Evolutionary conservation across 2,888 invertebrate genomes (phyloP).

Genomic region (Brachyptera risi): DNA sequence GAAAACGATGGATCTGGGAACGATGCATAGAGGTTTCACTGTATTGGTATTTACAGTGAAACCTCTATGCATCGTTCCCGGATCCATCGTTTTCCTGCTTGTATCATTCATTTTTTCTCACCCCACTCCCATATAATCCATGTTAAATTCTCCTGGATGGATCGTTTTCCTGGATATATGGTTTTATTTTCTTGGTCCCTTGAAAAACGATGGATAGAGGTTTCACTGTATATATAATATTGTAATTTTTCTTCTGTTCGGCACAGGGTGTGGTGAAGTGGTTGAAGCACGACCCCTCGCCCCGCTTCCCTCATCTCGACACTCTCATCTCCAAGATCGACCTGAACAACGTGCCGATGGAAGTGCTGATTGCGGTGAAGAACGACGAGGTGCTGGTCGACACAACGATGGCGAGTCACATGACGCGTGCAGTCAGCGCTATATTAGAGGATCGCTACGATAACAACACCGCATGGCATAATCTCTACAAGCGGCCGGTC

Average conservation of each 20-base stretch:
- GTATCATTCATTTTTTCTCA: too few species aligned
- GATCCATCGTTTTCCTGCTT: too few species aligned
- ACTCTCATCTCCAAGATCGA: slow-evolving; percentile 35
- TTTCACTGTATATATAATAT: too few species aligned
- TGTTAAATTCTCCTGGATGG: too few species aligned
- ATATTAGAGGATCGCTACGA: slow-evolving; percentile 30
- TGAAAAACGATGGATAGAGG: too few species aligned
- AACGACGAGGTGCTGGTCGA: slow-evolving; percentile 34
- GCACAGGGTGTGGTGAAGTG: slow-evolving; percentile 36
- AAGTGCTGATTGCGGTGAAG: slow-evolving; percentile 36
- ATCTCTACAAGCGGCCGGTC: not conserved
- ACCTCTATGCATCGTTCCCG: too few species aligned
- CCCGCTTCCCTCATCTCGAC: slow-evolving; percentile 34
- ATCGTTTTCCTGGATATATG: too few species aligned
- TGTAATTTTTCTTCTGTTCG: not conserved
- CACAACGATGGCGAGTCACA: slow-evolving; percentile 12
- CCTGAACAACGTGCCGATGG: slow-evolving; percentile 37
- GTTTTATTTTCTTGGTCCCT: too few species aligned
- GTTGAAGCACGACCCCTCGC: slow-evolving; percentile 35
- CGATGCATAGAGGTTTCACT: too few species aligned
- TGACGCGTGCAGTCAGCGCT: slow-evolving; percentile 26
- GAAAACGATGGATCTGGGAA: too few species aligned
- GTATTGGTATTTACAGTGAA: too few species aligned
- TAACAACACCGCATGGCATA: not conserved
- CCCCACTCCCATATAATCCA: too few species aligned